phyloP scores from a whole-genome alignment of 2,888 invertebrate species.

The Tenthredo notha region DNA sequence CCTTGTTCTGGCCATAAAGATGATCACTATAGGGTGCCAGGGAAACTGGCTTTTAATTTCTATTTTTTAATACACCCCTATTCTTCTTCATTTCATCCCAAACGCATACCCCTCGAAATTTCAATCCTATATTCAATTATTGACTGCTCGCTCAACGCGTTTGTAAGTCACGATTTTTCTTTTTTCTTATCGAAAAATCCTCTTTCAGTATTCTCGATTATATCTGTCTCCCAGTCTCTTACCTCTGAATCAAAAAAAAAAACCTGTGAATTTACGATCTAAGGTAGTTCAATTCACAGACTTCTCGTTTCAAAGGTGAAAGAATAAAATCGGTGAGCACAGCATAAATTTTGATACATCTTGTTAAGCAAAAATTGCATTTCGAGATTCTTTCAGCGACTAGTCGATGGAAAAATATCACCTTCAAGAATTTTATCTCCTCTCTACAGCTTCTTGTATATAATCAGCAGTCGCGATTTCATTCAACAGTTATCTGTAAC shows the following conservation, averaged over 20 bases:
- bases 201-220: background rate
- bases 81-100: background rate
- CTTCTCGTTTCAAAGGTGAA: no score
- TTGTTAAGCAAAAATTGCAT: background rate
- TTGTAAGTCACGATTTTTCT: background rate
- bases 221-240: background rate
- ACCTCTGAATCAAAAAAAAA: background rate
- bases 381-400: background rate
- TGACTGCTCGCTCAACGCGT: background rate
- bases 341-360: no score
- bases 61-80: background rate
- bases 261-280: background rate
- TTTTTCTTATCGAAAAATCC: background rate
- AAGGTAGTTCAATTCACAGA: no score
- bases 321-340: no score
- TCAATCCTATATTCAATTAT: background rate
- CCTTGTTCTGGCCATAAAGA: conserved; percentile 2
- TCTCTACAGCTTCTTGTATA: background rate
- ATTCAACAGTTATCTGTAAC: background rate
- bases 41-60: background rate
- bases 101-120: background rate
- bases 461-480: background rate
- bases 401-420: background rate
- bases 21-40: background rate
- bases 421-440: no score